Evolutionary conservation across 2,113 vertebrate species (phyloP), one percentile per base, ranked within the genome.

Genomic region (Hassar affinis): DNA sequence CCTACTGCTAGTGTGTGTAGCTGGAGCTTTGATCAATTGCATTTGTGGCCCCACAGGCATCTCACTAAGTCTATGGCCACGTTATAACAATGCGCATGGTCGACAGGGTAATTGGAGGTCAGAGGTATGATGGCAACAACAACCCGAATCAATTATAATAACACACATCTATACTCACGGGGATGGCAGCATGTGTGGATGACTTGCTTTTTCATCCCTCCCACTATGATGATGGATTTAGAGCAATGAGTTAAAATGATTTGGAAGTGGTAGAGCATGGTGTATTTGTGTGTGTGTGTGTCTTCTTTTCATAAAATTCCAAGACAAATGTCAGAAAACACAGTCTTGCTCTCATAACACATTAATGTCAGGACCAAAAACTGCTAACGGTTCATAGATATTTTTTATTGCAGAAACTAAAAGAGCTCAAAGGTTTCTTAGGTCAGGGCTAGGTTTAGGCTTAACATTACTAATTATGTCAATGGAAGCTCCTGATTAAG

Each of bases 21-120:
- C 80, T 87, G 86, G 84, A 62, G 77, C 85, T 90, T 89, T 91
- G 89, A 91, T 92, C 91, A 90, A 92, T 91, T 85, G 86, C 81
- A 38, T 81, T 86, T 69, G 85, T 84, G 87, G 88, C 54, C 77
- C 25, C 86, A 84, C 82, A 81, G 89, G 82, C 30, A 30, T 57
- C 85, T 84, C 75, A 66, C 11, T 64, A 57, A 57, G 83, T 84
- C 84, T 81, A 76, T 80, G 72, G 83, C 79, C 59, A 81, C 66
- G 81, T 89, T 88, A 86, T 87, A 72, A 86, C 88, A 82, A 87
- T 88, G 86, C 83, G 11, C 57, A 86, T 88, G 87, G 22, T 56
- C 6, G 89, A 87, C 83, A 84, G 88, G 88, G 89, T 92, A 92
- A 92, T 91, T 91, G 89, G 84, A 86, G 81, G 79, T 87, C 87